Conservation (phyloP, 2,113 vertebrate genomes). For the Grallaria varia region DNA sequence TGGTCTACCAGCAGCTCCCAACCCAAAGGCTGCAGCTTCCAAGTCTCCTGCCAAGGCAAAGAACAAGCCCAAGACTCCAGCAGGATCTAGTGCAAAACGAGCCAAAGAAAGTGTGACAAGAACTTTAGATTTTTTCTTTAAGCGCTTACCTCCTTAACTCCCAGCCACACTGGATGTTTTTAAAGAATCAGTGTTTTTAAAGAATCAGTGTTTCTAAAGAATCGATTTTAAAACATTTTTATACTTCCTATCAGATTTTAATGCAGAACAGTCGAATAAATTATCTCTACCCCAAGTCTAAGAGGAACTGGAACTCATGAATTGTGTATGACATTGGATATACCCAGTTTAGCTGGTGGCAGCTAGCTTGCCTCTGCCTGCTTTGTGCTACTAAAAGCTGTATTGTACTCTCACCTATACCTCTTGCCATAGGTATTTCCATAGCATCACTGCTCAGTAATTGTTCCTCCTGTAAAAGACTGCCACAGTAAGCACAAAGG, state of each 20-base stretch:
- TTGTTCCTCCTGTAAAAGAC: background rate
- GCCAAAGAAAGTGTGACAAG: conserved; percentile 61
- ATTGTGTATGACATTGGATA: background rate
- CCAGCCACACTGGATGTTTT: background rate
- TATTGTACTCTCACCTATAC: background rate
- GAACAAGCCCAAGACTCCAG: conserved; percentile 72
- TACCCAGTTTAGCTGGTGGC: background rate
- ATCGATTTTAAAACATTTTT: background rate
- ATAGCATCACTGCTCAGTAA: background rate
- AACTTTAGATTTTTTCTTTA: conserved; percentile 91
- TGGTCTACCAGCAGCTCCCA: background rate
- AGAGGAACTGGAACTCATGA: background rate
- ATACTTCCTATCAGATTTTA: background rate
- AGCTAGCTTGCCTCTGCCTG: background rate
- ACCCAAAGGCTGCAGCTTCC: background rate
- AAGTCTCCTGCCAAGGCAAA: conserved; percentile 68
- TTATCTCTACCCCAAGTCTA: background rate
- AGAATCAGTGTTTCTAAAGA: background rate
- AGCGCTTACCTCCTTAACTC: conserved; percentile 70
- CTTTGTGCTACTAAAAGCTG: background rate
- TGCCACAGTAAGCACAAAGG: background rate
- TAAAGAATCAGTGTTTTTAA: background rate
- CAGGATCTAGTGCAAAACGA: conserved; percentile 77
- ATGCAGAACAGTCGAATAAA: conserved; percentile 11
- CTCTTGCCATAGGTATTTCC: background rate